Evolutionary conservation across 2,888 invertebrate species (phyloP).

Genomic region (Melanostoma mellinum): DNA sequence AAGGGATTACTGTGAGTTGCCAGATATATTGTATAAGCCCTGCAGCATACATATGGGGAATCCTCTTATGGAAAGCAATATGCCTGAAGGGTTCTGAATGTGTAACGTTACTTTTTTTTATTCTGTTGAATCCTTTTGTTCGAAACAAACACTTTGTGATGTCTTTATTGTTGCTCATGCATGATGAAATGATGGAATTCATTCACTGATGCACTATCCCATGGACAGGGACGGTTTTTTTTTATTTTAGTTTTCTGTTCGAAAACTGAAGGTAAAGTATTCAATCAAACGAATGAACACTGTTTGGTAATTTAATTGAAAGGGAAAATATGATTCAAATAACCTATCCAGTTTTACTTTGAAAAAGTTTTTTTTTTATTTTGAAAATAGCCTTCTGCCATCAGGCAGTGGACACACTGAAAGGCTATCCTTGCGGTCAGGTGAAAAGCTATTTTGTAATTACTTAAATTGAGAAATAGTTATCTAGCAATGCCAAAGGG

Average conservation of each 20-base stretch:
- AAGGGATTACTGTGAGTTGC: background rate
- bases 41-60: constrained; percentile 16
- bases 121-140: constrained; percentile 45
- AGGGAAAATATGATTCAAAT: constrained; percentile 38
- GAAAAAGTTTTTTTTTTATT: background rate
- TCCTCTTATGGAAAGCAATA: constrained; percentile 41
- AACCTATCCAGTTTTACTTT: constrained; percentile 16
- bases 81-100: constrained; percentile 23
- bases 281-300: constrained; percentile 38
- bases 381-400: background rate
- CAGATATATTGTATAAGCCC: constrained; percentile 9
- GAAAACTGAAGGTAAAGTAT: constrained; percentile 33
- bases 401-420: background rate
- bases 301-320: constrained; percentile 43
- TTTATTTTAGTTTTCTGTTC: constrained; percentile 13
- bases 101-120: constrained; percentile 24
- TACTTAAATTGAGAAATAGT: constrained; percentile 1
- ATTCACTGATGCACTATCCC: constrained; percentile 27
- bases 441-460: background rate
- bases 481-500: too few relatives aligned
- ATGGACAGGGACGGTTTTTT: constrained; percentile 13
- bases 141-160: constrained; percentile 43
- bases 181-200: constrained; percentile 44
- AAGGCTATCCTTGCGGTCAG: too few relatives aligned
- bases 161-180: constrained; percentile 55